Conservation (phyloP, 1,140 invertebrate species). For the Dendroctonus ponderosae region DNA sequence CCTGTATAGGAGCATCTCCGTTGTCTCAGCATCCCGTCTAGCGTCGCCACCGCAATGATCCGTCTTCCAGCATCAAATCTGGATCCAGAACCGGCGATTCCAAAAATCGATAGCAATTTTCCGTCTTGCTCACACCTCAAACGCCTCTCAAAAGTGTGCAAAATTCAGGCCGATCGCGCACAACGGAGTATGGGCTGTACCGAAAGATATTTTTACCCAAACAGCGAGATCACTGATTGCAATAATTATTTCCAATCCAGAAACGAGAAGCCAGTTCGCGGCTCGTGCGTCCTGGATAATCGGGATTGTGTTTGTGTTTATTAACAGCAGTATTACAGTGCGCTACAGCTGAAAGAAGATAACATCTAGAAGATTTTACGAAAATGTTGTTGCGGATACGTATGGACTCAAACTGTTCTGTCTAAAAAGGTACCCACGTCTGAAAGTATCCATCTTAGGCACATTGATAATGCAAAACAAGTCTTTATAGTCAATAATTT, state of each 20-base stretch:
- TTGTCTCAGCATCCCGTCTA: slow-evolving; percentile 30
- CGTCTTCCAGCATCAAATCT: slow-evolving; percentile 29
- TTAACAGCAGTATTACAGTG: not conserved
- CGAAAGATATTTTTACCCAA: slow-evolving; percentile 29
- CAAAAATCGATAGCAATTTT: slow-evolving; percentile 34
- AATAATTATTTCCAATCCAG: slow-evolving; percentile 14
- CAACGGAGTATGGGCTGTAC: slow-evolving; percentile 35
- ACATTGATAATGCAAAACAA: no score
- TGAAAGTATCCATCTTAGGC: no score
- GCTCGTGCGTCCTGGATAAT: slow-evolving; percentile 3
- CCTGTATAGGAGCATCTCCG: slow-evolving; percentile 2
- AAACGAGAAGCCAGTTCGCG: slow-evolving; percentile 7
- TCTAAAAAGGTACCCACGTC: no score
- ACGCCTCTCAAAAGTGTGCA: slow-evolving; percentile 10
- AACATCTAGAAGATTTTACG: not conserved
- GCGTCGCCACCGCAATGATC: slow-evolving; percentile 19
- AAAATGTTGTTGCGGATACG: no score
- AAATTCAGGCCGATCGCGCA: slow-evolving; percentile 31
- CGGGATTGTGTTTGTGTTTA: slow-evolving; percentile 9
- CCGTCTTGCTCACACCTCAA: slow-evolving; percentile 15
- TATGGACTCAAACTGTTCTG: no score
- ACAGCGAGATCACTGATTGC: slow-evolving; percentile 7
- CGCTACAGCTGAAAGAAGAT: not conserved
- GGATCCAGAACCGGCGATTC: slow-evolving; percentile 20
- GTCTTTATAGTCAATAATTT: not conserved